Evolutionary conservation across 2,888 invertebrate species (phyloP), one percentile per base, ranked within the genome.

Genomic region (Apocheima hispidaria): DNA sequence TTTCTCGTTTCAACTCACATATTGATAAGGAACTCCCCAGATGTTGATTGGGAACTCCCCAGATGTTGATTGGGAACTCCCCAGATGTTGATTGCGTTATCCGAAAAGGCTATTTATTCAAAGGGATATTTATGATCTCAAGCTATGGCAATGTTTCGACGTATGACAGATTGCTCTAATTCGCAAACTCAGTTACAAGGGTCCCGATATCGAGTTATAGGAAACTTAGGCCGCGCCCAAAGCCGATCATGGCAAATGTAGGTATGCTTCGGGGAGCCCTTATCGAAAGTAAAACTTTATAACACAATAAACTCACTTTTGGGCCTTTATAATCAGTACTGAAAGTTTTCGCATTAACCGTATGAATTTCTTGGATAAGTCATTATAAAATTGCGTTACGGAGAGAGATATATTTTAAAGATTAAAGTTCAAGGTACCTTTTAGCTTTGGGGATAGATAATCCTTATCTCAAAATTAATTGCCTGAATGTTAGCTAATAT

Each of bases 161-260:
- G 66, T 74, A 75, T 76, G 77, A 83, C 80, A 80, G 79, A 86
- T 83, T 82, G 81, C 73, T 78, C 68, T 78, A 81, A 84, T 83
- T 83, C 76, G 53, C 70, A 83, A 87, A 85, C 80, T 86, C 74
- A 60, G 79, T 86, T 84, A 84, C 72, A 82, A 82, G 82, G 83
- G 85, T 82, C 76, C 72, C 73, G 70, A 78, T 83, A 83, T 84
- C 77, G 72, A 84, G 82, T 84, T 82, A 81, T 78, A 75, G 73
- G 74, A 74, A 82, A 86, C 81, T 82, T 82, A 74, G 66, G 62
- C 68, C 66, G 65, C 71, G 65, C 69, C 70, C 58, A 68, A 65
- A 74, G 54, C 66, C 49, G 54, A 60, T 65, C 50, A 62, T 60
- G 66, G 66, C 53, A 53, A 61, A 41, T 50, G 62, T 58, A 63